Evolutionary conservation across 2,113 vertebrate genomes (phyloP), one percentile per base, ranked within the genome.

Genomic region (Sprattus sprattus): DNA sequence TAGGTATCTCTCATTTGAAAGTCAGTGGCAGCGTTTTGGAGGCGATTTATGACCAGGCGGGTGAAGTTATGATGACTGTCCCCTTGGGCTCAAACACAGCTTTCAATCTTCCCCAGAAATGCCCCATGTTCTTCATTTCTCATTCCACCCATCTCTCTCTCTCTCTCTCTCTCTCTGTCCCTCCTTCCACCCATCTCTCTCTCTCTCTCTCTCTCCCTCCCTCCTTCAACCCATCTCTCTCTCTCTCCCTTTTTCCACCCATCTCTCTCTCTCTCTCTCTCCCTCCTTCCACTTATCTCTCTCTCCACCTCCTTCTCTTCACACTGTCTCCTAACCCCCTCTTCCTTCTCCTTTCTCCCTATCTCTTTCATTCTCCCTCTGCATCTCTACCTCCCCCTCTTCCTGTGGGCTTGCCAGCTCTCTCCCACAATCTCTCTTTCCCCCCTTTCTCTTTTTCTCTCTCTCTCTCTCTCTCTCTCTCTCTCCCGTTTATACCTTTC

Each of bases 1-100:
- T 89, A 84, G 90, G 91, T 89, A 90, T 89, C 88, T 89, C 90
- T 94, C 91, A 92, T 94, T 94, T 95, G 91, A 95, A 94, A 94
- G 93, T 94, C 93, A 93, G 92, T 93, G 90, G 89, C 88, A 82
- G 85, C 87, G 88, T 90, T 90, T 84, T 82, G 90, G 85, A 89
- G 64, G 89, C 91, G 88, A 92, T 92, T 93, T 89, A 90, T 91
- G 92, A 88, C 84, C 86, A 75, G 46, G 9, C 50, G 86, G 89
- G 44, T 82, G 86, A 91, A 92, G 92, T 91, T 91, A 90, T 92
- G 91, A 92, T 89, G 91, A 88, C 87, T 85, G 82, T 67, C 85
- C 88, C 89, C 50, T 32, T 60, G 88, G 91, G 75, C 20, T 54
- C 71, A 50, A 82, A 80, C 11, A 90, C 86, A 91, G 89, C 91